phyloP scores from a whole-genome alignment of 1,140 invertebrate species.

The Xylocopa sonorina region DNA sequence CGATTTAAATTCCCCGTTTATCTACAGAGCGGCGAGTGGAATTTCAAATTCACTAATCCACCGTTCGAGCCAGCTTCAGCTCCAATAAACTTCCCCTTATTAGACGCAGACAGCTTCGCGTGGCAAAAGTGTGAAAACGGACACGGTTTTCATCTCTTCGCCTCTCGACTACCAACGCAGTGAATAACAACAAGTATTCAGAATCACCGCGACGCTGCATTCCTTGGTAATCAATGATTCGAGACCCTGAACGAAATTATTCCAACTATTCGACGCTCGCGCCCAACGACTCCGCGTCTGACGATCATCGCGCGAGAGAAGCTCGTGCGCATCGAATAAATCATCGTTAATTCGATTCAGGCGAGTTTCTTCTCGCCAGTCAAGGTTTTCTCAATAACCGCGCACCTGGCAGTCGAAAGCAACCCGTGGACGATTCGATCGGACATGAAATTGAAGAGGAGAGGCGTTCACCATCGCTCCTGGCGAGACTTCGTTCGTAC shows the following conservation, averaged over 20 bases:
- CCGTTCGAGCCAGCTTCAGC: not conserved
- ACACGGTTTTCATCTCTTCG: not conserved
- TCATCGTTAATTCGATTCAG: constrained; percentile 26
- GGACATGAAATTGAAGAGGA: not conserved
- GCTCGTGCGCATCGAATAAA: not conserved
- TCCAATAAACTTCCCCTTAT: not conserved
- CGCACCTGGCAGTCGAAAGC: not conserved
- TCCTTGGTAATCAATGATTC: not conserved
- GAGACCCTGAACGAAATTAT: not conserved
- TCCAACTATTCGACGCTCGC: not conserved
- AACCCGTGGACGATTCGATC: too few species aligned
- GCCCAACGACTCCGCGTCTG: too few species aligned
- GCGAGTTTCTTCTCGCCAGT: not conserved
- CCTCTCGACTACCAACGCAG: not conserved
- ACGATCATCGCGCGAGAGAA: too few species aligned
- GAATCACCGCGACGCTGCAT: not conserved
- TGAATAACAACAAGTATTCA: not conserved
- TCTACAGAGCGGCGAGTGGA: not conserved
- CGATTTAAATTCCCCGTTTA: not conserved
- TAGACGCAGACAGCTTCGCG: not conserved
- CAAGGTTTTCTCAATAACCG: not conserved
- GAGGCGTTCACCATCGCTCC: not conserved
- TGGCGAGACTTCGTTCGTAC: not conserved
- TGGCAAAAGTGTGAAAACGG: not conserved
- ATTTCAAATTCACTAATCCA: not conserved